Base-by-base conservation (phyloP, 2,888 invertebrate species). In the Rugalucina vietnamica region DNA sequence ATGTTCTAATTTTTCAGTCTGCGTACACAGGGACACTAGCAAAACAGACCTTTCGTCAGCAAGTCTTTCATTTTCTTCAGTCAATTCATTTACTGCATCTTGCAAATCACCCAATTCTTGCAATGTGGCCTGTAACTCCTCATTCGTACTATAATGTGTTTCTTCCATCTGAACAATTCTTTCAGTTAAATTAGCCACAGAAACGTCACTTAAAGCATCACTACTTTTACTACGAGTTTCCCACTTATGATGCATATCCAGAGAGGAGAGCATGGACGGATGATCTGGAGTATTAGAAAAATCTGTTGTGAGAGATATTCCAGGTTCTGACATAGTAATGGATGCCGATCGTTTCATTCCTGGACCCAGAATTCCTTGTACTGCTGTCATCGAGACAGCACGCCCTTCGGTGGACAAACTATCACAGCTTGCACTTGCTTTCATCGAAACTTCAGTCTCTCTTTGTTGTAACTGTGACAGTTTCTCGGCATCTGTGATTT, bases 131-230 rank as follows among this genome's bases (percentile, higher is more conserved):
- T 98, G 98, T 10, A 95, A 90, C 86, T 95, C 95, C 86, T 95
- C 94, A 84, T 93, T 94, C 2, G 94, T 94, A 80, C 94, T 93
- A 91, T 97, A 97, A 93, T 98, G 97, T 27, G 97, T 97, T 95
- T 98, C 98, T 94, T 98, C 98, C 98, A 98, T 98, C 95, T 98
- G 98, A 94, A 98, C 96, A 91, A 98, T 98, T 93, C 98, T 97
- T 94, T 98, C 98, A 95, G 98, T 98, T 24, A 94, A 96, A 94
- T 98, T 98, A 29, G 98, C 98, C 86, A 98, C 98, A 3, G 95
- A 95, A 80, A 98, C 97, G 95, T 98, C 98, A 95, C 98, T 98
- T 89, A 97, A 96, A 4, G 91, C 93, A 86, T 94, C 94, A 69
- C 94, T 94, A 70, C 97, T 97, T 85, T 98, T 97, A 81, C 98